Base-by-base conservation (phyloP, 2,797 vertebrate species). In the Brotogeris chrysoptera region DNA sequence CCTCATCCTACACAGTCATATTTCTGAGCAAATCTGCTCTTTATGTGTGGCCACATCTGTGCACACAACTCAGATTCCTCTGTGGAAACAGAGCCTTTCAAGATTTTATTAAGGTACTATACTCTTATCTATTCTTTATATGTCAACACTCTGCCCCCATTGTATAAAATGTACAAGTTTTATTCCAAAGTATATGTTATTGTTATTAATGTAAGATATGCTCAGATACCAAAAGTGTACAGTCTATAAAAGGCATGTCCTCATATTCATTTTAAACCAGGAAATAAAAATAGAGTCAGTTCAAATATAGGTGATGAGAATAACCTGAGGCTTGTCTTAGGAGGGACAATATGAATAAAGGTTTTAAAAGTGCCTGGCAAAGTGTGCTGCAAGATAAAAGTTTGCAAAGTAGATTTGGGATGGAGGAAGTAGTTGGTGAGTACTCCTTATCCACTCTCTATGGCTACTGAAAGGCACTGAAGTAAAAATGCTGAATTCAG, bases 261-360 rank as follows among this genome's bases (percentile, higher is more conserved):
- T 70, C 64, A n/a, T 77, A 55, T 64, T 90, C 68, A 66, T 90
- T 81, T 90, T 71, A 86, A 84, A 61, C 44, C 63, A 89, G 77
- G 60, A 76, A 80, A 72, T 61, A 85, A 91, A 93, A 95, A 96
- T 80, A 90, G 78, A 72, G 14, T 5, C 24, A 5, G 53, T 80
- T 93, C 83, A 73, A 85, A 85, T 60, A 74, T 16, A 86, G 86
- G 88, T 80, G 78, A 72, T 78, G 59, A 80, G 88, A 91, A 78
- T 49, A 92, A 77, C 46, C 71, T 64, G 57, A 69, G 43, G 53
- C 77, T 90, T 4, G 0, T 38, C 30, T 73, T 39, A 43, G 52
- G 65, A 71, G 72, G 17, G 6, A 16, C 36, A 49, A 88, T 34
- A 50, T 76, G 81, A 92, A 84, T 61, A 24, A 61, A 60, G 59